A percentile compares a stretch with the other conserved stretches of the same genome.
Conservation (phyloP, 2,888 invertebrate genomes). For the Biston stratarius region DNA sequence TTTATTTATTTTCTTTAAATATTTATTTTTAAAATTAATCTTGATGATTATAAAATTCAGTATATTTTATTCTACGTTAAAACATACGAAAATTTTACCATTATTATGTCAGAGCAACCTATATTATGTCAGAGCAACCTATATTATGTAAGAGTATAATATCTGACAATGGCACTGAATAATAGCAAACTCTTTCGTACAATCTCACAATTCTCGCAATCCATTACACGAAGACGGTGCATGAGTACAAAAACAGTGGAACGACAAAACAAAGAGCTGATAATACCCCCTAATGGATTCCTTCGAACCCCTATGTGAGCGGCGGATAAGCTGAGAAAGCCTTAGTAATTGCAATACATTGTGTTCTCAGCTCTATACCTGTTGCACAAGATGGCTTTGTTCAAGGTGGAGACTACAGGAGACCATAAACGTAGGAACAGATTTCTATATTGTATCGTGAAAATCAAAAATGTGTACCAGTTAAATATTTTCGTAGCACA, state of each 20-base stretch:
- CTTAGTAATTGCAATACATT: constrained; percentile 45
- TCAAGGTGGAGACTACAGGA: constrained; percentile 6
- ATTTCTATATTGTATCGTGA: too few species aligned
- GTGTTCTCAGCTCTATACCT: constrained; percentile 34
- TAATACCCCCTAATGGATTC: constrained; percentile 49
- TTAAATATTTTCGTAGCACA: neutral
- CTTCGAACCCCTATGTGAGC: constrained; percentile 39
- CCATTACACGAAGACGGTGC: constrained; percentile 30
- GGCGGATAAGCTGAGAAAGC: constrained; percentile 45
- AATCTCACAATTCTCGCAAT: constrained; percentile 12
- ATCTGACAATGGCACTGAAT: constrained; percentile 9
- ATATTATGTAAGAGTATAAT: neutral
- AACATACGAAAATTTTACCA: too few species aligned
- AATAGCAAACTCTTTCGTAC: constrained; percentile 22
- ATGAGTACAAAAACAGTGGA: constrained; percentile 33
- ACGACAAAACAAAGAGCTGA: constrained; percentile 45
- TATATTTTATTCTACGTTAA: too few species aligned
- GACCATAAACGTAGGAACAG: neutral
- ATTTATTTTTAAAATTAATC: too few species aligned
- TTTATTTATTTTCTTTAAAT: too few species aligned
- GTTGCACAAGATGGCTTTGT: constrained; percentile 33
- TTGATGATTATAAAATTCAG: too few species aligned
- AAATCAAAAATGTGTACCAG: neutral
- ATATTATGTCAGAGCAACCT: too few species aligned
- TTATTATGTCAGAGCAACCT: too few species aligned